phyloP scores from a whole-genome alignment of 53 echinoderm and acorn worm species.

The Stichopus horrens region DNA sequence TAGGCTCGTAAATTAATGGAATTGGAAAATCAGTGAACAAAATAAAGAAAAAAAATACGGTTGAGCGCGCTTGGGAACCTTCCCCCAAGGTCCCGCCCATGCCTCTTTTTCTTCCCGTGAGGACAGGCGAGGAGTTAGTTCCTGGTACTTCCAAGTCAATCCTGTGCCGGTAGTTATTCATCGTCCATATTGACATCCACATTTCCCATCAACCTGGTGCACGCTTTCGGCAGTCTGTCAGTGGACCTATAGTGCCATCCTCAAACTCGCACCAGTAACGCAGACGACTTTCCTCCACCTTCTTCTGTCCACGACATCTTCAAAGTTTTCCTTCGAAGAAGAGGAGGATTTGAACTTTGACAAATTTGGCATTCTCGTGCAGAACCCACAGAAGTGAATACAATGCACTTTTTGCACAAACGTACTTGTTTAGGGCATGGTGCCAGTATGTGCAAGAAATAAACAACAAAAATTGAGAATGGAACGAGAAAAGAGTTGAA shows the following conservation, averaged over 20 bases:
- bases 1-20: too few species aligned
- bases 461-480: background rate
- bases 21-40: too few species aligned
- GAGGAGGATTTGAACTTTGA: background rate
- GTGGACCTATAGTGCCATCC: background rate
- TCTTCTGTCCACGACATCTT: background rate
- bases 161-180: background rate
- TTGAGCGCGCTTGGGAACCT: background rate
- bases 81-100: background rate
- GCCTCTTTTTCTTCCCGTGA: background rate
- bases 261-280: background rate
- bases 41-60: background rate
- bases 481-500: background rate
- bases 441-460: constrained; percentile 2
- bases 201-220: background rate
- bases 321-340: background rate
- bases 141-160: background rate
- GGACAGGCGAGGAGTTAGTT: background rate
- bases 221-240: background rate
- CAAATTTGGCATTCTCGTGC: background rate
- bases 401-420: background rate
- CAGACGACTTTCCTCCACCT: background rate
- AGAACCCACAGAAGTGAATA: background rate
- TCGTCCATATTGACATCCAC: background rate
- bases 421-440: background rate